phyloP scores from a whole-genome alignment of 2,113 vertebrate species.

The Coracopsis vasa region DNA sequence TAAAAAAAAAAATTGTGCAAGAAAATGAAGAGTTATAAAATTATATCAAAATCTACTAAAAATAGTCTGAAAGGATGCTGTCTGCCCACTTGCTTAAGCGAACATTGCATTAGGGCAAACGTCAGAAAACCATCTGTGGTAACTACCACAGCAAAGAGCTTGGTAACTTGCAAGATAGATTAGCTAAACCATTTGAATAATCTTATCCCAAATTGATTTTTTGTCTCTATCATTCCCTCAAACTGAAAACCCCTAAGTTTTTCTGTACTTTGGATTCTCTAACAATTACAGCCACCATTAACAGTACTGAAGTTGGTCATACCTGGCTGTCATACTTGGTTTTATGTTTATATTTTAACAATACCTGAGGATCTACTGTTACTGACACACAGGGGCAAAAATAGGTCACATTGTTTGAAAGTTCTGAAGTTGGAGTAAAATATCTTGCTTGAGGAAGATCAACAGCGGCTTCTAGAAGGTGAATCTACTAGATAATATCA shows the following conservation, averaged over 20 bases:
- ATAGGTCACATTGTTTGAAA: not conserved
- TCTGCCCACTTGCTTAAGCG: not conserved
- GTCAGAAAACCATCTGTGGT: not conserved
- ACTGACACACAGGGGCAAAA: not conserved
- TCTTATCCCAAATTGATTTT: not conserved
- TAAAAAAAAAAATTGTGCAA: not conserved
- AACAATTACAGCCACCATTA: not conserved
- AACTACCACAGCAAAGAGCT: not conserved
- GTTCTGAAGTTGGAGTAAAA: not conserved
- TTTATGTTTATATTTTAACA: not conserved
- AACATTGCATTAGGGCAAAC: not conserved
- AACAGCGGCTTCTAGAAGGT: not conserved
- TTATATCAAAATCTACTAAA: not conserved
- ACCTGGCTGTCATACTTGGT: not conserved
- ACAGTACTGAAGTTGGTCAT: accelerated
- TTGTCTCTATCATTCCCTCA: not conserved
- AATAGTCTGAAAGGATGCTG: not conserved
- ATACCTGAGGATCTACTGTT: not conserved
- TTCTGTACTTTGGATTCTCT: not conserved
- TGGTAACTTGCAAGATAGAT: not conserved
- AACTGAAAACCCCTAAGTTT: not conserved
- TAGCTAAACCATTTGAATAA: not conserved
- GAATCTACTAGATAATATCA: not conserved
- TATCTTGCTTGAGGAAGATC: not conserved
- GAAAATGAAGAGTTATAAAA: not conserved